Base-by-base conservation (phyloP, 2,888 invertebrate genomes). In the Cheilosia vernalis region DNA sequence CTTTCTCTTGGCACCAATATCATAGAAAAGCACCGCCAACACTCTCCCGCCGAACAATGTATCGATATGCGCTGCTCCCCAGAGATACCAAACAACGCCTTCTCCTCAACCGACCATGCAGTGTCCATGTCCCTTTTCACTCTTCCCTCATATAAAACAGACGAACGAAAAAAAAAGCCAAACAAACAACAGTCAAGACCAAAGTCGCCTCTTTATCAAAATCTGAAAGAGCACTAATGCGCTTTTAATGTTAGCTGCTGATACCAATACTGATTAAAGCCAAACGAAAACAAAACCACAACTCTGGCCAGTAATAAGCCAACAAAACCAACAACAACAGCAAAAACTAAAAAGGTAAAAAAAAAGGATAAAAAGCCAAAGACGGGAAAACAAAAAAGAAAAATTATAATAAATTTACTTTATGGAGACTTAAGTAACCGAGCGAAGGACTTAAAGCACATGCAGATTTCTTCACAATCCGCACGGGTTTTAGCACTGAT, bases 211-310 rank as follows among this genome's bases (percentile, higher is more conserved):
- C 69, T 78, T 82, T 86, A 86, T 79, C 81, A 82, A 86, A 81
- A 87, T 81, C 88, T 89, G 89, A 88, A 89, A 88, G 89, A 89
- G 89, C 90, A 90, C 91, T 92, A 92, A 92, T 92, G 92, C 92
- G 92, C 92, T 92, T 92, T 92, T 91, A 92, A 91, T 92, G 92
- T 92, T 90, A 89, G 89, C 89, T 89, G 90, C 90, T 90, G 92
- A 92, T 92, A 91, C 90, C 90, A 91, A 90, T 89, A 89, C 89
- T 90, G 91, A 91, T 91, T 90, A 89, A 83, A 79, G 67, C 33
- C 83, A 53, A 89, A 88, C 88, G 84, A 86, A 87, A 51, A 88
- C 61, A 86, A 74, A 86, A 81, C 66, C 76, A 84, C 82, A 76
- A 76, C 81, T 70, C 53, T 44, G 53, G 17, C 77, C 77, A 63